Conservation (phyloP, 2,113 vertebrate species). For the Gallinago media region DNA sequence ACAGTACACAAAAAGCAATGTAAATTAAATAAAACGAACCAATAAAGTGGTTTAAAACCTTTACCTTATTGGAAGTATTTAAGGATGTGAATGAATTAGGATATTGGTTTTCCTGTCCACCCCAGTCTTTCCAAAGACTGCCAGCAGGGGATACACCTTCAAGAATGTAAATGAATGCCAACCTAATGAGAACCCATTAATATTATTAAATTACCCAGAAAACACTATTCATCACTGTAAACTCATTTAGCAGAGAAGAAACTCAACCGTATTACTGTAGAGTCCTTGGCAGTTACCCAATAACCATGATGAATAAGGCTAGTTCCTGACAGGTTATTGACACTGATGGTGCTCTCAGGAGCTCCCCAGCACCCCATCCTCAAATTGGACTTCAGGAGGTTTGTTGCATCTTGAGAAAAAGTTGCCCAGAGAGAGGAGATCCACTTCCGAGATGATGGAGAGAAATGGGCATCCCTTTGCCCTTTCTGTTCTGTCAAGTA, state of each 20-base stretch:
- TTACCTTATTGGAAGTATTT: conserved; percentile 48
- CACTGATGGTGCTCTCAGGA: not conserved
- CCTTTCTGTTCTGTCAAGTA: not conserved
- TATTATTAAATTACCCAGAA: conserved; percentile 68
- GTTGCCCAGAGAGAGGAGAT: not conserved
- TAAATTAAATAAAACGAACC: conserved; percentile 18
- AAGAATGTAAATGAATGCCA: conserved; percentile 61
- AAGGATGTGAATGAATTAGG: conserved; percentile 52
- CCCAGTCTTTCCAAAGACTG: conserved; percentile 31
- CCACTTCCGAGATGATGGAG: not conserved
- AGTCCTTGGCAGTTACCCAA: conserved; percentile 57
- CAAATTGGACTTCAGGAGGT: not conserved
- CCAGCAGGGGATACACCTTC: conserved; percentile 52
- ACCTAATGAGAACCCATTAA: conserved; percentile 69
- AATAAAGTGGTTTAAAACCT: conserved; percentile 46
- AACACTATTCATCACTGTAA: conserved; percentile 66
- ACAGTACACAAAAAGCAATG: not conserved
- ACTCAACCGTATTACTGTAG: conserved; percentile 55
- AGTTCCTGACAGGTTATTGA: conserved; percentile 27
- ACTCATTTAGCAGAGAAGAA: conserved; percentile 58
- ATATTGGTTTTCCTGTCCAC: conserved; percentile 39
- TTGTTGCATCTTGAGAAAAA: not conserved
- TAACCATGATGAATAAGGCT: conserved; percentile 11
- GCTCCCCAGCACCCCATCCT: not conserved
- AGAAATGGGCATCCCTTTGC: not conserved